Evolutionary conservation across 2,797 vertebrate species (phyloP).

Genomic region (Synanceia verrucosa): DNA sequence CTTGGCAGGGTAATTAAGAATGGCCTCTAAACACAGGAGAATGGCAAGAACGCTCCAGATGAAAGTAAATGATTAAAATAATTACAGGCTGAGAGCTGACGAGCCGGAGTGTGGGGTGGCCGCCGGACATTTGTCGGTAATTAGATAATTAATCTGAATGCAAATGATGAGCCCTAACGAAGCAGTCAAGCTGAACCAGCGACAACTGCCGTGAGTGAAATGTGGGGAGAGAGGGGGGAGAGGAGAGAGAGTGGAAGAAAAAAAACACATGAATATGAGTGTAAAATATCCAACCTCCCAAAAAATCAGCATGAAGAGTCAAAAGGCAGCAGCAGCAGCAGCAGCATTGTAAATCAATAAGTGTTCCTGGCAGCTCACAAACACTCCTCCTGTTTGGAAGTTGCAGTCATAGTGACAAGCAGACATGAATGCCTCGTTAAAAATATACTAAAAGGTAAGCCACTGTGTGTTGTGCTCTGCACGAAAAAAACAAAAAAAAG

Average conservation of each 20-base stretch:
- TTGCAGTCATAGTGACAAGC: constrained; percentile 57
- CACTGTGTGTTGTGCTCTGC: constrained; percentile 42
- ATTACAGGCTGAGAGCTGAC: constrained; percentile 99
- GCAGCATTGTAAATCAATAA: constrained; percentile 63
- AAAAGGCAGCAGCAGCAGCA: constrained; percentile 29
- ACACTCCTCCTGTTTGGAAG: constrained; percentile 40
- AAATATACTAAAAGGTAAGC: constrained; percentile 60
- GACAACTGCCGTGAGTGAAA: constrained; percentile 92
- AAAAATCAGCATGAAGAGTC: constrained; percentile 37
- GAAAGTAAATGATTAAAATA: constrained; percentile 99
- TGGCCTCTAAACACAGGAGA: constrained; percentile 98
- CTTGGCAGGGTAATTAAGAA: constrained; percentile 99
- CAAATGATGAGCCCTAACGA: constrained; percentile 99
- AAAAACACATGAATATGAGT: constrained; percentile 70
- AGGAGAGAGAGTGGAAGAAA: background rate
- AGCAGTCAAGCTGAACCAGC: constrained; percentile 98
- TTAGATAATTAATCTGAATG: constrained; percentile 99
- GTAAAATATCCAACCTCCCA: constrained; percentile 60
- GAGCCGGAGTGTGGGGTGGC: constrained; percentile 97
- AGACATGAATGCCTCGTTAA: constrained; percentile 64
- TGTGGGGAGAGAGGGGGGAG: constrained; percentile 27
- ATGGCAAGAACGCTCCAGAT: constrained; percentile 98
- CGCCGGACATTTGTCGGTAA: constrained; percentile 99
- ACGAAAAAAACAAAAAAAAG: background rate
- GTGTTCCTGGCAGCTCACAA: constrained; percentile 46